Conservation (phyloP, 2,797 vertebrate species). For the Lycodopsis pacificus region DNA sequence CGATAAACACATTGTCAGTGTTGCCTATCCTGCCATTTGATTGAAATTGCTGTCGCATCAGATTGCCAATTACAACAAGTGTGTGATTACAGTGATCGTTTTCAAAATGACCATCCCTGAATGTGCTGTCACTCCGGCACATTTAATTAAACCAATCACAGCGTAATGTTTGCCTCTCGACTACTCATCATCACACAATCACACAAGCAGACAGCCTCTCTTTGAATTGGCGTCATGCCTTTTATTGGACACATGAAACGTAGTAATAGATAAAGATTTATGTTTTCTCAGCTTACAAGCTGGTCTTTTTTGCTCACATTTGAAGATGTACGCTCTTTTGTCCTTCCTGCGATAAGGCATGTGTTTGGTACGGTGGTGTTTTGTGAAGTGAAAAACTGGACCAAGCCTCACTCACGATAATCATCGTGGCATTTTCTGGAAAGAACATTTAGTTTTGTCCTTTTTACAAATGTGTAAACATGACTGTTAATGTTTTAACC, state of each 20-base stretch:
- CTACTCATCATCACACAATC: conserved; percentile 48
- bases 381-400: neutral
- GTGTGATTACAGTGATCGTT: conserved; percentile 74
- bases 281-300: neutral
- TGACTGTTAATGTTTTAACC: conserved; percentile 8
- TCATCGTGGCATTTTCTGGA: neutral
- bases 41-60: conserved; percentile 63
- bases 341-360: neutral
- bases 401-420: neutral
- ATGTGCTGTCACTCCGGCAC: conserved; percentile 61
- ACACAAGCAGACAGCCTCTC: conserved; percentile 40
- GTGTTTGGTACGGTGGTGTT: too few species aligned
- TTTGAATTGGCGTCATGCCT: conserved; percentile 31
- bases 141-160: conserved; percentile 72
- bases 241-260: conserved; percentile 40
- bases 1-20: conserved; percentile 47
- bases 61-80: conserved; percentile 71
- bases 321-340: neutral
- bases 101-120: conserved; percentile 68
- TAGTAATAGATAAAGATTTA: conserved; percentile 14
- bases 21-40: conserved; percentile 60
- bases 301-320: neutral
- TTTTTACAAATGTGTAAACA: conserved; percentile 3
- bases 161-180: conserved; percentile 61
- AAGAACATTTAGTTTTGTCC: conserved; percentile 2